These are phyloP conservation scores for Atopsyche davidsoni DNA, from an alignment of 1,140 invertebrate genomes.

Conservation along the genomic window DNA sequence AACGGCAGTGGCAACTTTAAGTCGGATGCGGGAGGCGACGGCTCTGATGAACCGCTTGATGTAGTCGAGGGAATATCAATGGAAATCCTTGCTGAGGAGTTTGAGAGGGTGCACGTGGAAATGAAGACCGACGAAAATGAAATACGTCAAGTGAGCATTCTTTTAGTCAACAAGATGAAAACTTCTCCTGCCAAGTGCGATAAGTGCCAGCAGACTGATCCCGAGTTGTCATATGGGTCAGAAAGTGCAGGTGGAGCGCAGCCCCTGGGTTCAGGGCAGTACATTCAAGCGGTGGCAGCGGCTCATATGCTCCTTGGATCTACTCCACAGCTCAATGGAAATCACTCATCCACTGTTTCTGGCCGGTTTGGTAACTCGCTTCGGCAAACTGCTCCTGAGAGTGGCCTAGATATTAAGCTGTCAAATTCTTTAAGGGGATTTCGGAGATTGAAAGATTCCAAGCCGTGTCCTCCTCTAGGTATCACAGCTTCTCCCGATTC, in stretches of 20 bases:
- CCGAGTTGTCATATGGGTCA: constrained; percentile 5
- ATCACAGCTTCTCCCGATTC: no score
- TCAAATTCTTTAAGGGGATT: constrained; percentile 18
- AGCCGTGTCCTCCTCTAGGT: neutral
- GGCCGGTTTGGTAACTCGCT: neutral
- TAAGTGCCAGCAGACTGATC: constrained; percentile 21
- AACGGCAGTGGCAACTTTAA: constrained; percentile 19
- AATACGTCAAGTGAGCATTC: constrained; percentile 28
- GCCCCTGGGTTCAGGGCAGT: constrained; percentile 13
- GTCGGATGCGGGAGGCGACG: constrained; percentile 2
- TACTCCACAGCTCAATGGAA: constrained; percentile 4
- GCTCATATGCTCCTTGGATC: constrained; percentile 8
- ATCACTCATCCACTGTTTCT: neutral
- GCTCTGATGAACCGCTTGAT: neutral
- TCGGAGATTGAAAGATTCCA: constrained; percentile 16
- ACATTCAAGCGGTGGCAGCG: neutral
- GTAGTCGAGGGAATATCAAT: constrained; percentile 15
- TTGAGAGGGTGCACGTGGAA: constrained; percentile 27
- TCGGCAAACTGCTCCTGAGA: neutral
- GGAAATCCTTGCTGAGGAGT: constrained; percentile 25
- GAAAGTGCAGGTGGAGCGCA: no score
- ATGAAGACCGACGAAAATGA: constrained; percentile 28
- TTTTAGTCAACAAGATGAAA: constrained; percentile 27
- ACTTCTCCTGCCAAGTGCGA: constrained; percentile 17
- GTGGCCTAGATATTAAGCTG: no score